A percentile compares a stretch with the other conserved stretches of the same genome.
phyloP scores from a whole-genome alignment of 1,140 invertebrate genomes.

The Campoletis sonorensis region DNA sequence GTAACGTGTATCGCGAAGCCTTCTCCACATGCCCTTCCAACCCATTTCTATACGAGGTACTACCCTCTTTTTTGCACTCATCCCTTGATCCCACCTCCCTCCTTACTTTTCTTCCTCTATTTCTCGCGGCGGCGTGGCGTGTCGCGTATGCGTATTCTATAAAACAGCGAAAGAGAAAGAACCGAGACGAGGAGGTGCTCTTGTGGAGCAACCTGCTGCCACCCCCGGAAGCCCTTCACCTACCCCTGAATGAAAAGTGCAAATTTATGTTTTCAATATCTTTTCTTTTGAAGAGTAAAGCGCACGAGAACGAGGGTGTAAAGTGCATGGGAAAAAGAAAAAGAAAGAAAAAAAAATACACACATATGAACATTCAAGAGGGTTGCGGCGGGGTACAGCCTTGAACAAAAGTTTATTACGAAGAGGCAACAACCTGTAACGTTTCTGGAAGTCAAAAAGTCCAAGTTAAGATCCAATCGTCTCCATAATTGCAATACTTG shows the following conservation, averaged over 20 bases:
- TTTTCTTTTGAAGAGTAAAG: conserved; percentile 9
- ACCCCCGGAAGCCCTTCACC: no score
- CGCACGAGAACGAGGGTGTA: not conserved
- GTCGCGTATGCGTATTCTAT: not conserved
- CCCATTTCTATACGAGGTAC: not conserved
- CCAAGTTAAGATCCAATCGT: no score
- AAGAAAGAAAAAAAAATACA: no score
- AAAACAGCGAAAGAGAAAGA: not conserved
- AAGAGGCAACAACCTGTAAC: no score
- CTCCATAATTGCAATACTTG: no score
- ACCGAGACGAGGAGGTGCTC: not conserved
- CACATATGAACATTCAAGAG: not conserved
- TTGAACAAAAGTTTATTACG: no score
- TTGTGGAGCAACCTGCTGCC: no score
- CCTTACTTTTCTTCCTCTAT: not conserved
- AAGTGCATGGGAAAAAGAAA: no score
- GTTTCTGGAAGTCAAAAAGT: no score
- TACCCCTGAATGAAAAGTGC: conserved; percentile 1
- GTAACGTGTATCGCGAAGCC: conserved; percentile 32
- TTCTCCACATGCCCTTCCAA: not conserved
- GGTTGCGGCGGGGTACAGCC: no score
- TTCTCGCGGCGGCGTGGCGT: not conserved
- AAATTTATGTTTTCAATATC: conserved; percentile 43
- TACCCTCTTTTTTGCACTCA: not conserved
- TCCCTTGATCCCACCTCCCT: not conserved